Conservation (phyloP, 2,888 invertebrate species). For the Apamea monoglypha region DNA sequence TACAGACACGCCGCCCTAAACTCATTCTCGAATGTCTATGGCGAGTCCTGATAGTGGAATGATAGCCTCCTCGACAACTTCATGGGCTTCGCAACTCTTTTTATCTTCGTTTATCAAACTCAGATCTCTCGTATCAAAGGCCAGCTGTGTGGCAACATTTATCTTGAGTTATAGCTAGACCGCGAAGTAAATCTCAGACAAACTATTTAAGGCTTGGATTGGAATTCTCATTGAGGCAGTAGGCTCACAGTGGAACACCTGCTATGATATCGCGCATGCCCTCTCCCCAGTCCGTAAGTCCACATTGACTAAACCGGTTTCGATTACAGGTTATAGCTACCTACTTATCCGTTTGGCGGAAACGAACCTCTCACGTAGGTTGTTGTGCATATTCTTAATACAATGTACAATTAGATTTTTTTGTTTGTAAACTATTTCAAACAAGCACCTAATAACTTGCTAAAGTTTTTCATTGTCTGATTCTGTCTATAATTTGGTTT, state of each 20-base stretch:
- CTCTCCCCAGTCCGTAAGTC: constrained; percentile 87
- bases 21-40: constrained; percentile 80
- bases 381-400: constrained; percentile 80
- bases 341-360: constrained; percentile 89
- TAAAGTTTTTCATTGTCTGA: constrained; percentile 25
- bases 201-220: constrained; percentile 83
- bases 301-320: constrained; percentile 89
- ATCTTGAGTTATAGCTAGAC: constrained; percentile 63
- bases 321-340: constrained; percentile 89
- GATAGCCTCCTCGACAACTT: constrained; percentile 72
- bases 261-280: constrained; percentile 89
- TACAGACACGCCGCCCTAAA: constrained; percentile 86
- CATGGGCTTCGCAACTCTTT: constrained; percentile 60
- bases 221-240: constrained; percentile 89
- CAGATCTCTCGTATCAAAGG: constrained; percentile 45
- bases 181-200: constrained; percentile 79
- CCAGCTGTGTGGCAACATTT: constrained; percentile 63
- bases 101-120: constrained; percentile 56
- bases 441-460: constrained; percentile 49
- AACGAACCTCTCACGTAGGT: constrained; percentile 84
- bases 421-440: constrained; percentile 54
- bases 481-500: constrained; percentile 45
- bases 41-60: constrained; percentile 79
- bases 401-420: constrained; percentile 64
- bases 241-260: constrained; percentile 87